These are phyloP conservation scores for Arctopsyche grandis DNA, from an alignment of 1,140 invertebrate genomes.

Conservation along the genomic window DNA sequence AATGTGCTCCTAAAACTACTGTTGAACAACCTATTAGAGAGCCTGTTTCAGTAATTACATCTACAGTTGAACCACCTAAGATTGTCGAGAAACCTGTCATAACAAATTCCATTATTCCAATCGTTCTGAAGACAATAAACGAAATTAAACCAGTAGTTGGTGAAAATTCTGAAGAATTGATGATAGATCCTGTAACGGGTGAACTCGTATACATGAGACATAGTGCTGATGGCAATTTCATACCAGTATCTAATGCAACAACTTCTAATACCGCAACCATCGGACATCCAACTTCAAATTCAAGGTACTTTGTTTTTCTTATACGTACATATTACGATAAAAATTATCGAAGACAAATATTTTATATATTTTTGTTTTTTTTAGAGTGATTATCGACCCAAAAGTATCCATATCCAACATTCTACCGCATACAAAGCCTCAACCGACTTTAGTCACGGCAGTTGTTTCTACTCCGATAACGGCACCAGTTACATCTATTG, in stretches of 20 bases:
- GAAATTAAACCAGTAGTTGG: neutral
- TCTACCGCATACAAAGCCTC: too few species aligned
- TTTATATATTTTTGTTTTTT: slow-evolving; percentile 25
- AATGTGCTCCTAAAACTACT: neutral
- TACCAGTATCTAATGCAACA: slow-evolving; percentile 66
- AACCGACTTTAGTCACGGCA: slow-evolving; percentile 29
- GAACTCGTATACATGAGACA: slow-evolving; percentile 77
- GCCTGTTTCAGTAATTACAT: slow-evolving; percentile 20
- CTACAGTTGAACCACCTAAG: neutral
- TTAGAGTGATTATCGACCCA: slow-evolving; percentile 36
- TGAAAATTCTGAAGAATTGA: slow-evolving; percentile 44
- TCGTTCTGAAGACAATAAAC: neutral
- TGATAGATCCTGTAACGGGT: slow-evolving; percentile 83
- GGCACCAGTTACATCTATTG: slow-evolving; percentile 8
- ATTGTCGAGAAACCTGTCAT: neutral
- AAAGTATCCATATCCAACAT: slow-evolving; percentile 13
- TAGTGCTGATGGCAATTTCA: slow-evolving; percentile 77
- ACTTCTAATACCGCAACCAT: neutral
- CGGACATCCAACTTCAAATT: neutral
- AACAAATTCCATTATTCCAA: neutral
- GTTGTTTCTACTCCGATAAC: slow-evolving; percentile 1
- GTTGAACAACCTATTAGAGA: neutral
- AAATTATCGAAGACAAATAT: too few species aligned
- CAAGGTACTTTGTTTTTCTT: neutral
- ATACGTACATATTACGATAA: too few species aligned